Evolutionary conservation across 2,113 vertebrate genomes (phyloP).

Genomic region (Numenius arquata): DNA sequence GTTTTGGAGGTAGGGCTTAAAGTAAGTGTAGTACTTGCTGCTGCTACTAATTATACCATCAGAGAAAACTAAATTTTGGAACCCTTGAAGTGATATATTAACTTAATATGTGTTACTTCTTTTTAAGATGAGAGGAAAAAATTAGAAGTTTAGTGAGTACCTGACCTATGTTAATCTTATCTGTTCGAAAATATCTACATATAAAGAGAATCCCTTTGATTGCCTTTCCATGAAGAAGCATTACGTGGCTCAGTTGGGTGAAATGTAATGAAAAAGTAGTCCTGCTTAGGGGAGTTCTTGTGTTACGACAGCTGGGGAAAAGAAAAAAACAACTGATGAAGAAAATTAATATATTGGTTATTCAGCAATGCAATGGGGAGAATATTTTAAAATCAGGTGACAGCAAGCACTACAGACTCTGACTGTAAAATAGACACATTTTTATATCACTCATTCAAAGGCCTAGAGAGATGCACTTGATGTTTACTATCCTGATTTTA

Average conservation of each 20-base stretch:
- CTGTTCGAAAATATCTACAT: background rate
- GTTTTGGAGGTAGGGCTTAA: background rate
- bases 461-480: background rate
- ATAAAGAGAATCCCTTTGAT: background rate
- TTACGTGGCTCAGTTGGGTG: background rate
- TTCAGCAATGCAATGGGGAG: background rate
- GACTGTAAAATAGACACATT: background rate
- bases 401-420: background rate
- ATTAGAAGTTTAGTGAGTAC: background rate
- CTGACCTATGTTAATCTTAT: background rate
- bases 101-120: background rate
- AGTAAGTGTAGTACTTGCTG: background rate
- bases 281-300: background rate
- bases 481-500: background rate
- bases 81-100: background rate
- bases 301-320: background rate
- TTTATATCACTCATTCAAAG: background rate
- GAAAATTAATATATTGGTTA: slow-evolving; percentile 31
- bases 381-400: background rate
- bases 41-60: background rate
- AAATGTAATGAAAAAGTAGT: background rate
- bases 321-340: background rate
- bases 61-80: background rate
- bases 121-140: background rate
- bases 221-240: background rate